Evolutionary conservation across 2,797 vertebrate species (phyloP), one percentile per base, ranked within the genome.

Genomic region (Xerus rutilus): DNA sequence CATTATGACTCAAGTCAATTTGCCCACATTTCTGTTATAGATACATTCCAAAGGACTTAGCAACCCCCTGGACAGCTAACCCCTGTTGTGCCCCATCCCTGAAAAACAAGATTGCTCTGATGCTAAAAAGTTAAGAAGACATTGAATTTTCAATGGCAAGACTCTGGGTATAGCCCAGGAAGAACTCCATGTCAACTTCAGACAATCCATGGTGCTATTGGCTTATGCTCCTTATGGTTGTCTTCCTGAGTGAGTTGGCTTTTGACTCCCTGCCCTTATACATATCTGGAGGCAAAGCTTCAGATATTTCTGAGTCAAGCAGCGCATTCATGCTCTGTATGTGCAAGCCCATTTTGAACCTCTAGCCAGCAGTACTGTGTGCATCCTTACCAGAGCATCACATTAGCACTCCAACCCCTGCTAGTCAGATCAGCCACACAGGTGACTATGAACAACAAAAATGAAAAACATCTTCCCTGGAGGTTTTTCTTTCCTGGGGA

Each of bases 231-330:
- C 18, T 82, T 89, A 39, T 7, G n/a, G 59, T 39, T 77, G 7
- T 78, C 64, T n/a, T 69, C 88, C 85, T 70, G 57, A 86, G 35
- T 47, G 84, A 81, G 49, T 28, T 81, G 52, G 20, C 39, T 95
- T 93, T 62, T 30, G 49, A n/a, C 64, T 64, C 14, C 62, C 59
- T 89, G 45, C 13, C 28, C 49, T 77, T 86, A 32, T 62, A 39
- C 52, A 65, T 18, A 32, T 64, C 32, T 79, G 64, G 86, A 89
- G 70, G 54, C 57, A 74, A 79, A 94, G 54, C 70, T 88, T 6
- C 96, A 95, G 85, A 90, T 95, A 69, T 54, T 70, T 32, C 78
- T 73, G 92, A 95, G 57, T 92, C 92, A 79, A 1, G 15, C 47
- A 62, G 21, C 0, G 1, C 23, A 17, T 82, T 12, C 57, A 43